phyloP scores from a whole-genome alignment of 2,113 vertebrate species.

The Tyrannus savana region DNA sequence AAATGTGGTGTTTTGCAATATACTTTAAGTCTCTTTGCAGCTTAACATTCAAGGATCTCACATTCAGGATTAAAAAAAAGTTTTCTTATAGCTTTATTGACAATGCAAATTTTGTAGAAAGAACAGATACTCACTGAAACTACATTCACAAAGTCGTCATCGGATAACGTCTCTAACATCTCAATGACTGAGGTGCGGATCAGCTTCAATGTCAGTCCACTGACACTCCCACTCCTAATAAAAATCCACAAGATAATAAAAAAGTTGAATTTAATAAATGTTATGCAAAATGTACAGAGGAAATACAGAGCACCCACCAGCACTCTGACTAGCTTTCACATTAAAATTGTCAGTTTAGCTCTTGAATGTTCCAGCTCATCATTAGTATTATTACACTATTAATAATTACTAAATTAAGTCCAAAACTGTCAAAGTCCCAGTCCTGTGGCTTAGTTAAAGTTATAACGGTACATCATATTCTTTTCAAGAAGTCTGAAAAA shows the following conservation, averaged over 20 bases:
- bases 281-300: background rate
- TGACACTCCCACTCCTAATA: conserved; percentile 93
- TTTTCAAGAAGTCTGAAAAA: background rate
- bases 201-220: conserved; percentile 92
- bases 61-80: background rate
- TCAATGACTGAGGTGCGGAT: conserved; percentile 96
- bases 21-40: background rate
- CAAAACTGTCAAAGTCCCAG: background rate
- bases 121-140: conserved; percentile 88
- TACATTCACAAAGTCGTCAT: conserved; percentile 98
- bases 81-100: background rate
- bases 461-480: background rate
- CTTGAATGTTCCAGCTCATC: background rate
- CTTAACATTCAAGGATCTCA: background rate
- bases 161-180: conserved; percentile 97
- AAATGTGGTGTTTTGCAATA: background rate
- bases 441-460: background rate
- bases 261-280: background rate
- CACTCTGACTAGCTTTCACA: background rate
- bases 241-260: background rate
- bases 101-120: background rate
- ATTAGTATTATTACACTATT: background rate
- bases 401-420: background rate
- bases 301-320: background rate
- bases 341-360: background rate